Evolutionary conservation across 2,113 vertebrate species (phyloP).

Genomic region (Cheirogaleus medius): DNA sequence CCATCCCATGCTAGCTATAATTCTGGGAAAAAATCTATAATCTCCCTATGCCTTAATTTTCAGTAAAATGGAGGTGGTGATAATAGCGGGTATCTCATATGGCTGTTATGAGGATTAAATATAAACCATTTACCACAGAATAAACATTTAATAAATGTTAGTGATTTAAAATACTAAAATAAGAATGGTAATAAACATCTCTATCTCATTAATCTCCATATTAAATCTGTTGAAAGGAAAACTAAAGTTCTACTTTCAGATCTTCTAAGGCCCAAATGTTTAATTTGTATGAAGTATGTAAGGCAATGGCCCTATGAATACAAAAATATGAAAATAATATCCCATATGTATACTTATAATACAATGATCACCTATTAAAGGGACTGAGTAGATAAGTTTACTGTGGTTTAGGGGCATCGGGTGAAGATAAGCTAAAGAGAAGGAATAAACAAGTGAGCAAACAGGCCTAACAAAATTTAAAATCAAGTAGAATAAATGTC

Average conservation of each 20-base stretch:
- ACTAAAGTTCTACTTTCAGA: constrained; percentile 4
- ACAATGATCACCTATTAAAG: background rate
- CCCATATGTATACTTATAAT: background rate
- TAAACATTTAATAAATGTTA: background rate
- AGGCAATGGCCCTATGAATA: background rate
- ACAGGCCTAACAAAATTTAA: background rate
- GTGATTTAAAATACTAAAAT: background rate
- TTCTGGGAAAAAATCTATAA: background rate
- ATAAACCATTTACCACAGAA: background rate
- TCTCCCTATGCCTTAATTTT: background rate
- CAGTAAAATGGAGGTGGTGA: background rate
- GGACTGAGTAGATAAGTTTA: background rate
- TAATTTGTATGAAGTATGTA: background rate
- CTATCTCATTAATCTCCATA: background rate
- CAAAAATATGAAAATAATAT: background rate
- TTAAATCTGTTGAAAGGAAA: background rate
- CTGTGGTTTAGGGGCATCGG: background rate
- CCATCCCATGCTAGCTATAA: background rate
- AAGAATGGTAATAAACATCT: background rate
- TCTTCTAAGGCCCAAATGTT: background rate
- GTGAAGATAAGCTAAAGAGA: background rate
- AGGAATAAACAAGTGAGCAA: background rate
- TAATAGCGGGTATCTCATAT: background rate
- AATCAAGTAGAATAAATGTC: background rate
- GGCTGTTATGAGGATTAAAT: background rate